phyloP scores from a whole-genome alignment of 2,797 vertebrate species.

The Helarctos malayanus region DNA sequence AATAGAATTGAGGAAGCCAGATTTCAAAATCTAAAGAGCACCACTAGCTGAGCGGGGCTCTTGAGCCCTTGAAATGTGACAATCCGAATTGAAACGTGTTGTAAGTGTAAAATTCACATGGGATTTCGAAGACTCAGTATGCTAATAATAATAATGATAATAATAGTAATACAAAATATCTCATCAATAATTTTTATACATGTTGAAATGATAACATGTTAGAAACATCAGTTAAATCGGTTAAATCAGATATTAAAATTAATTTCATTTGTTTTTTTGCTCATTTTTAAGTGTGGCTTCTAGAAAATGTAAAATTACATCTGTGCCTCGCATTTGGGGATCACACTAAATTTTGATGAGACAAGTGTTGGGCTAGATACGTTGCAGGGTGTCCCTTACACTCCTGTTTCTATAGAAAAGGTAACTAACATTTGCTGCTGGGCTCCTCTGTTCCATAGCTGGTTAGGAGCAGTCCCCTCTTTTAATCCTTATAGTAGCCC shows the following conservation, averaged over 20 bases:
- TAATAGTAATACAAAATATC: conserved; percentile 14
- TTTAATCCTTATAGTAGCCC: conserved; percentile 11
- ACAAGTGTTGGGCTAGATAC: background rate
- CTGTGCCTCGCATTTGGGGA: background rate
- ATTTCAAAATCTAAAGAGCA: conserved; percentile 54
- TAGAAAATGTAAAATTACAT: conserved; percentile 49
- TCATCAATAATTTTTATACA: conserved; percentile 39
- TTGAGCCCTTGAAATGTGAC: background rate
- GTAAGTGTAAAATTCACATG: conserved; percentile 25
- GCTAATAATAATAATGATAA: background rate
- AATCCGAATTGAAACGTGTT: background rate
- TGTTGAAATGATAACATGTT: conserved; percentile 61
- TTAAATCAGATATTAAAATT: conserved; percentile 46
- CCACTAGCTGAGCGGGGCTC: background rate
- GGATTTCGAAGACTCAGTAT: conserved; percentile 16
- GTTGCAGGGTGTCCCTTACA: background rate
- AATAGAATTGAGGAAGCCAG: background rate
- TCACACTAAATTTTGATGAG: background rate
- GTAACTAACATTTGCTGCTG: background rate
- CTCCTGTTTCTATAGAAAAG: background rate
- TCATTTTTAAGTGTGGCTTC: conserved; percentile 44
- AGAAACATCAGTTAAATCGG: background rate
- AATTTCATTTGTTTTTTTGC: conserved; percentile 40
- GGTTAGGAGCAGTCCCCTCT: background rate
- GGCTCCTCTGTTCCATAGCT: conserved; percentile 1